Base-by-base conservation (phyloP, 2,797 vertebrate genomes). In the Synanceia verrucosa region DNA sequence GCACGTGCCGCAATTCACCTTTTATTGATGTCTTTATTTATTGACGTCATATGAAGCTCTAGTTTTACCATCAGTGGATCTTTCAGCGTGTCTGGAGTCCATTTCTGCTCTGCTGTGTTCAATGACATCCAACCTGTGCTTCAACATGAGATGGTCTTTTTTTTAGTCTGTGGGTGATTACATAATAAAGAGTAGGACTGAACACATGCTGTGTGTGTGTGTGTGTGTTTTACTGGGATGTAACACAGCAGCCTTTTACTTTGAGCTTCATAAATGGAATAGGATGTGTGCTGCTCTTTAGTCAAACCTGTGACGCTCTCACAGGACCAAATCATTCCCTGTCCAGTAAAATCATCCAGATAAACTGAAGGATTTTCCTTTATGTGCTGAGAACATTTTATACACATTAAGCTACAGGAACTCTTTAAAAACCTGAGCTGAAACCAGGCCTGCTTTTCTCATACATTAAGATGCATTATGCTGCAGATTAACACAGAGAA, bases 1-100 rank as follows among this genome's bases (percentile, higher is more conserved):
- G 64, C 91, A 91, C 91, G 88, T 91, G 91, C n/a, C n/a, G n/a
- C n/a, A n/a, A n/a, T 65, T 60, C 1, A 31, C 3, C 1, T 0
- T 48, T 31, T 63, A 24, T 13, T 34, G n/a, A n/a, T n/a, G n/a
- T 3, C 5, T 4, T 34, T 43, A 16, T 47, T 47, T 11, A n/a
- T n/a, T n/a, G n/a, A n/a, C n/a, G n/a, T n/a, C n/a, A n/a, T 18
- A 0, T 37, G 0, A 64, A 48, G 29, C 3, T 63, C 48, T 14
- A 34, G 13, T 24, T 62, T 28, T 16, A 65, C 12, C n/a, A 21
- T 5, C n/a, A 31, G 3, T 39, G 0, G 33, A 18, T 19, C 6
- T 51, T 16, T 51, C 13, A 37, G 4, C 33, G 41, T 31, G 24
- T 43, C 6, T 12, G 11, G 14, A 44, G n/a, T 34, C 12, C 0